Base-by-base conservation (phyloP, 2,113 vertebrate species). In the Mus spicilegus region DNA sequence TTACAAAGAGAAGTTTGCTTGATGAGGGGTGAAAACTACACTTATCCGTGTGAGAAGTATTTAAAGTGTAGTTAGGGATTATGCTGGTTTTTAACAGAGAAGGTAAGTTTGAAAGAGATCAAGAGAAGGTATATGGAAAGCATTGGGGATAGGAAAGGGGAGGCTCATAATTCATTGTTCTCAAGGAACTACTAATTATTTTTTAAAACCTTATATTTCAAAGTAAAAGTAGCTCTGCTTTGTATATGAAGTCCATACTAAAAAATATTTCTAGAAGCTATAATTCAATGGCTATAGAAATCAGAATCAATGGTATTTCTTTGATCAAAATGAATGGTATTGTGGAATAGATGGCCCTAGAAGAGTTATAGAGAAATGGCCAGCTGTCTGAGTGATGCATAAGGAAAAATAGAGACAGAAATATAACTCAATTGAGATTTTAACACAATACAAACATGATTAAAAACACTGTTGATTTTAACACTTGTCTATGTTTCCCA, bases 331-430 rank as follows among this genome's bases (percentile, higher is more conserved):
- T 46, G 0, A 28, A 8, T 33, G 0, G 17, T 30, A 24, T 24
- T 3, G 1, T 33, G 4, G 20, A 65, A 17, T 2, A 1, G 1
- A 5, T 24, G 7, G 69, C 11, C 14, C 1, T 17, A 42, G 16
- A 36, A n/a, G 30, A 42, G 1, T 3, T 87, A 54, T 30, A 46
- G 17, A 87, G 56, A 90, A 39, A 36, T 56, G 33, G 51, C 33
- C 8, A 61, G 26, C 42, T 81, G 3, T 36, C 19, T 76, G 46
- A 85, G 26, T 51, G 20, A 56, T 6, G 7, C 58, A 63, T 3
- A 85, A 84, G 33, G 9, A 14, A 91, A 85, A 61, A 54, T 9
- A 36, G 65, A 85, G 65, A 7, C 77, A 19, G 58, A 49, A 87
- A 63, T 0, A n/a, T 13, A 22, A 87, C 33, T n/a, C 22, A n/a